Evolutionary conservation across 2,113 vertebrate genomes (phyloP).

Genomic region (Gobio gobio): DNA sequence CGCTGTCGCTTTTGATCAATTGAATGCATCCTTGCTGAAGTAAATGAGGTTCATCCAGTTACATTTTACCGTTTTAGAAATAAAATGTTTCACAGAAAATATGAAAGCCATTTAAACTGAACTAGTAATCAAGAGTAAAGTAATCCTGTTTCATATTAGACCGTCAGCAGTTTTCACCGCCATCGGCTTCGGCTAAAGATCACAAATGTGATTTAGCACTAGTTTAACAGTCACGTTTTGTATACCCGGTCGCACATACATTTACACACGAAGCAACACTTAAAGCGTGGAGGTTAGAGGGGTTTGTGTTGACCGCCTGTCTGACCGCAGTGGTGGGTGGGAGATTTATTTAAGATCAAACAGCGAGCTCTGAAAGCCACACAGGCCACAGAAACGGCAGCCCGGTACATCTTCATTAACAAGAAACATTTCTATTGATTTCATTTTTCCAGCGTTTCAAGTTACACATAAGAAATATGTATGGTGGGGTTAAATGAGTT

Average conservation of each 20-base stretch:
- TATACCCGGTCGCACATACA: not conserved
- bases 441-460: slow-evolving; percentile 88
- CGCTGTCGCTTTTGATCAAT: not conserved
- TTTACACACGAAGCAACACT: not conserved
- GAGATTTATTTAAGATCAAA: slow-evolving; percentile 77
- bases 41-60: not conserved
- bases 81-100: not conserved
- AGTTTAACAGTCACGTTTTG: not conserved
- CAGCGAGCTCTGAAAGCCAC: slow-evolving; percentile 81
- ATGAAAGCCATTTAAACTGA: not conserved
- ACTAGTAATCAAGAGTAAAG: not conserved
- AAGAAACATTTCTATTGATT: slow-evolving; percentile 93
- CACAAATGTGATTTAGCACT: not conserved
- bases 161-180: not conserved
- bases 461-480: slow-evolving; percentile 91
- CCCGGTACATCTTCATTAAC: slow-evolving; percentile 93
- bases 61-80: not conserved
- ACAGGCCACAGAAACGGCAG: slow-evolving; percentile 79
- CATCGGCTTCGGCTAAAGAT: not conserved
- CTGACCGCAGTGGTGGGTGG: slow-evolving; percentile 54
- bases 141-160: slow-evolving; percentile 1
- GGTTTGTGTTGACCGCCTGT: slow-evolving; percentile 50
- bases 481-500: slow-evolving; percentile 87
- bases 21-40: too few relatives aligned
- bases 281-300: not conserved